Base-by-base conservation (phyloP, 2,888 invertebrate genomes). In the Operophtera brumata region DNA sequence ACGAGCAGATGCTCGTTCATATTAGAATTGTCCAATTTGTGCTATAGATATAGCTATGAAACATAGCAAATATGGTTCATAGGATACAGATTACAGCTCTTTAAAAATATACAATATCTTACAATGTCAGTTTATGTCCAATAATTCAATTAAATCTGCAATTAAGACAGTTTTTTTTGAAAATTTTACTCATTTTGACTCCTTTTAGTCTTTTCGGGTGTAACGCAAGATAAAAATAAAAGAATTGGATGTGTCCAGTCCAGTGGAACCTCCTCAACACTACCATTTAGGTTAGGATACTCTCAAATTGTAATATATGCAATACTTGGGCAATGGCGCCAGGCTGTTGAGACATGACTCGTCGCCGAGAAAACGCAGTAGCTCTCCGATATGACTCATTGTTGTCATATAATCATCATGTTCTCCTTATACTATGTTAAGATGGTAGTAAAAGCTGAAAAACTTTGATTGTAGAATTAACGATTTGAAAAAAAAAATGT, bases 331-430 rank as follows among this genome's bases (percentile, higher is more conserved):
- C 64, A 59, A 52, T 62, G 73, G 67, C 75, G 75, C 72, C 72
- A 71, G 49, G 41, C 61, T 66, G 43, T 57, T 63, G 57, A 67
- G 67, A 67, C 65, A 71, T 70, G 71, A 73, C 62, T 70, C 66
- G 67, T 52, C 63, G 64, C 47, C 60, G 61, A 69, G 73, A 70
- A 70, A 71, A 66, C 66, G 70, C 65, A 65, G 64, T 67, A 67
- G 65, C 64, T 71, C 67, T 73, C 70, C 66, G 70, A 66, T 64
- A 64, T 75, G 75, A 77, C 65, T 76, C 75, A 74, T 56, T 59
- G 43, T 56, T 48, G 45, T 52, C 52, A 20, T 4, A 20, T 20
- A 20, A 20, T 48, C 44, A 49, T 50, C 25, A 51, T 56, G 34
- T 13, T 48, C 41, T 42, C 12, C 20, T 20, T n/a, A n/a, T n/a